Base-by-base conservation (phyloP, 2,888 invertebrate species). In the Brachyptera risi region DNA sequence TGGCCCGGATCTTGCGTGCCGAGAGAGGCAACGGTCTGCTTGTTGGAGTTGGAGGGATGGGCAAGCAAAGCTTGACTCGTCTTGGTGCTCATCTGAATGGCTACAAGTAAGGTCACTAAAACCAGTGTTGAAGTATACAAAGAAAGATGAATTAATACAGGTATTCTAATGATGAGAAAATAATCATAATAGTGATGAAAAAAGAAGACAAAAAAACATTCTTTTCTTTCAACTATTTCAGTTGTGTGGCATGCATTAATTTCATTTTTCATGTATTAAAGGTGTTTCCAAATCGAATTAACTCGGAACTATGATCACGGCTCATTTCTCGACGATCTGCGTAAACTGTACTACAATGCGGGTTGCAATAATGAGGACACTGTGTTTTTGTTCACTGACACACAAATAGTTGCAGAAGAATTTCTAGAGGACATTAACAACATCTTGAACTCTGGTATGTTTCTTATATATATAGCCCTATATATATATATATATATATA, bases 351-450 rank as follows among this genome's bases (percentile, higher is more conserved):
- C 72, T 83, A 86, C 70, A 79, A 83, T 58, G 92, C 92, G 0
- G 95, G 94, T 1, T 85, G 86, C 3, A 73, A 79, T 17, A 84
- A 84, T 67, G 81, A 86, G 63, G 86, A 90, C 62, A 87, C 88
- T 0, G 91, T 92, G 0, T 94, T 95, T 72, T 80, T 95, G 0
- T 88, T 95, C 72, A 90, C 92, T 2, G 95, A 95, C 72, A 92
- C 91, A 1, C 93, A 94, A 77, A 93, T 95, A 68, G 87, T 92
- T 0, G 85, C 88, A 62, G 94, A 95, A 72, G 93, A 91, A 71
- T 95, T 95, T 73, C 77, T 95, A 1, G 94, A 95, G 73, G 94
- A 95, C 69, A 89, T 95, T 54, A 95, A 94, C 72, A 94, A 94
- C 70, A 89, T 94, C 71, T 79, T 95, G 0, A 95, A 94, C 74